Base-by-base conservation (phyloP, 2,113 vertebrate genomes). In the Spermophilus dauricus region DNA sequence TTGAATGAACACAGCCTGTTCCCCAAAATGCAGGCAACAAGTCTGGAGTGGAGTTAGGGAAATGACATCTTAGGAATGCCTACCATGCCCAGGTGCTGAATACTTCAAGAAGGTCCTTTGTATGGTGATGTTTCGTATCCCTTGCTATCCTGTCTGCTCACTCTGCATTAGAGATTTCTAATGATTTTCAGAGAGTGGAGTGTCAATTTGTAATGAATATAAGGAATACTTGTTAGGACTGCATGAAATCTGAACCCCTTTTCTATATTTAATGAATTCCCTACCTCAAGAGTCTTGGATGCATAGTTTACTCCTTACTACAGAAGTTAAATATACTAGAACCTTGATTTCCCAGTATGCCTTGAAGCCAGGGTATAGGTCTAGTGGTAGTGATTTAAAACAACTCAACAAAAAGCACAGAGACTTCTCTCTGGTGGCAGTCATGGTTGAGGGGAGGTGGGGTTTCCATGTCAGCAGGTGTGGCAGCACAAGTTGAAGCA, bases 271-370 rank as follows among this genome's bases (percentile, higher is more conserved):
- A 72, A 20, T 13, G 45, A 67, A 56, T 78, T 58, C 9, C 22
- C 56, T 30, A 93, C 26, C 45, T 65, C 58, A 77, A 70, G 42
- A 89, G 32, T 86, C 73, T 51, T 94, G 63, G 22, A 53, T 88
- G 34, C 58, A 85, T 32, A 84, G n/a, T 16, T 84, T n/a, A 61
- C 69, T 89, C 42, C 28, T 96, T 30, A 82, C 65, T 75, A 28
- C 2, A 53, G 53, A 93, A 88, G 14, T n/a, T 42, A 78, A 81
- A 77, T 75, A 48, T 84, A 53, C 16, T 82, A 37, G 63, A 78
- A 80, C 75, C 61, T 91, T 89, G 39, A 90, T 89, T 91, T 89
- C 45, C 37, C 37, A 80, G 56, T 34, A 78, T 95, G 48, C 18
- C 30, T 96, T 82, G 48, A 30, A 65, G n/a, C 42, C 53, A 89